Evolutionary conservation across 2,113 vertebrate species (phyloP), one percentile per base, ranked within the genome.

Genomic region (Chascanopsetta lugubris): DNA sequence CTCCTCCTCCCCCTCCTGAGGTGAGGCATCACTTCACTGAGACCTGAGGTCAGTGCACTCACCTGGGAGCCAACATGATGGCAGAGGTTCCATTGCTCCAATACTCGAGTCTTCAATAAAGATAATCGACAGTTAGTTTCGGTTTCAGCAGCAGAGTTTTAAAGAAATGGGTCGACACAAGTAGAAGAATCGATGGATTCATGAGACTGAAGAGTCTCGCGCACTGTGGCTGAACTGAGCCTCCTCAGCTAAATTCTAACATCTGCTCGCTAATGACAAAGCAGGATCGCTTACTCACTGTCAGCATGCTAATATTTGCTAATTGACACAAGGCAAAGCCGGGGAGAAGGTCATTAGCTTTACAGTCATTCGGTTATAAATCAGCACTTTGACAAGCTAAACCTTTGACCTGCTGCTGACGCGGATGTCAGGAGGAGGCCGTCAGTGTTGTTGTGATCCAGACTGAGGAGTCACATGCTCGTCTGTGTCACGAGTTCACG

Each of bases 1-100:
- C 78, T 64, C 49, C 82, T 72, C 57, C 48, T n/a, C n/a, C n/a
- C n/a, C n/a, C n/a, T n/a, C n/a, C 62, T 42, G 60, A 65, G 36
- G 63, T 58, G 62, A 61, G 34, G 26, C 43, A 58, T 54, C 27
- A 49, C 34, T 47, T 59, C 61, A 63, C 68, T 5, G 3, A 58
- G 47, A 54, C 32, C 20, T 48, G 17, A 17, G 70, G 55, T 40
- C 70, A 63, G 34, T 42, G 58, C 42, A 65, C 36, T 66, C 29
- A 45, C 60, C 48, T 15, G 9, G 11, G 11, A 45, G 6, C 17
- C 29, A 45, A 59, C 9, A n/a, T n/a, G n/a, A n/a, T n/a, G 53
- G 34, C 30, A 25, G 48, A 6, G 12, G 15, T 38, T 5, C 15
- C 34, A 38, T 5, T 15, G 15, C 6, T 11, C 34, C 13, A 17